Base-by-base conservation (phyloP, 1,140 invertebrate species). In the Phymastichus coffea region DNA sequence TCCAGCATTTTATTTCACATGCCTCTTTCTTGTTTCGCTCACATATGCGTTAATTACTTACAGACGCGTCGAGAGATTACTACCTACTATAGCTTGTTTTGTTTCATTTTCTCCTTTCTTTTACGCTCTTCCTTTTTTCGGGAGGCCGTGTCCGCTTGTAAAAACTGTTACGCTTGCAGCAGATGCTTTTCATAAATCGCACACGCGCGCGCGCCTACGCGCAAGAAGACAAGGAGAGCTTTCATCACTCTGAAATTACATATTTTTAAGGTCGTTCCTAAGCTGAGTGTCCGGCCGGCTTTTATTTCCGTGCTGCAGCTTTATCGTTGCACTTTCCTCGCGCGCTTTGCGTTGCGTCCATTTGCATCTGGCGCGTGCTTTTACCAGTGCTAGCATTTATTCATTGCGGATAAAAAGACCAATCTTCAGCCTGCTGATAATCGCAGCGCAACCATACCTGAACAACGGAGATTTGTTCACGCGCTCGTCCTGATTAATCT, bases 41-140 rank as follows among this genome's bases (percentile, higher is more conserved):
- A 8, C 35, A 28, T 23, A 19, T 53, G 41, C 51, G 51, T 53
- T 53, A 53, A 53, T 53, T 53, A 53, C 37, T 53, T 17, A 23
- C 17, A 25, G 1, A 14, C 22, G 10, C 35, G 23, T 20, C 49
- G 1, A 3, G n/a, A 9, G 46, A 15, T 17, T 48, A 48, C 46
- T n/a, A n/a, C n/a, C n/a, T n/a, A n/a, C 20, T 14, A 12, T n/a
- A 35, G 37, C n/a, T n/a, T n/a, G 41, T 28, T 41, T 41, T 41
- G 8, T 26, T 40, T 30, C 38, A 3, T 41, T 41, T 10, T 37
- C 25, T 19, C 14, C 19, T 17, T n/a, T 3, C 28, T 26, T 19
- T 26, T 41, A 15, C 1, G 4, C 35, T 10, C 14, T 37, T 4
- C 30, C 6, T 30, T 48, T 30, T 30, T 30, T 7, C 20, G 41